Evolutionary conservation across 1,140 invertebrate species (phyloP).

Genomic region (Drosophila repletoides): DNA sequence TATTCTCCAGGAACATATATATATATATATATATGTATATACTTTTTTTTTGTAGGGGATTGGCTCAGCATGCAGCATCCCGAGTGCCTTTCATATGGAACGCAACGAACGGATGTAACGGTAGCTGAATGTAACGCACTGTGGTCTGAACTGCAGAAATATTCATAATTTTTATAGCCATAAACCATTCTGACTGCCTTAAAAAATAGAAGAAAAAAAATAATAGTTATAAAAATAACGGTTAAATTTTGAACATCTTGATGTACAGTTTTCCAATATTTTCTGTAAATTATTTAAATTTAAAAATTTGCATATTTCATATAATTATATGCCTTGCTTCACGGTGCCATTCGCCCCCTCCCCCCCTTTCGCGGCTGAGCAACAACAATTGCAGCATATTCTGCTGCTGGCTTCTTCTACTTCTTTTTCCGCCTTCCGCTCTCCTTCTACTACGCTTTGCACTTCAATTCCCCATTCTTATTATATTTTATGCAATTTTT

Average conservation of each 20-base stretch:
- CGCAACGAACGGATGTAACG: conserved; percentile 34
- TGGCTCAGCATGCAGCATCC: conserved; percentile 1
- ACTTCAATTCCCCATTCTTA: conserved; percentile 40
- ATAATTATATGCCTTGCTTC: too few relatives aligned
- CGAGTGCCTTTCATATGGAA: conserved; percentile 22
- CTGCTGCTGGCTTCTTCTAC: conserved; percentile 4
- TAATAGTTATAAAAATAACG: too few relatives aligned
- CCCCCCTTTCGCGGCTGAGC: neutral
- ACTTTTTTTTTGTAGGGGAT: neutral
- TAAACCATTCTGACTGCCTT: neutral
- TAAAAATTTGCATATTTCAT: too few relatives aligned
- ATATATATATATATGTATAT: conserved; percentile 33
- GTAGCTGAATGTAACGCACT: conserved; percentile 14
- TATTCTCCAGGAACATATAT: conserved; percentile 24
- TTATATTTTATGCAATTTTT: conserved; percentile 72
- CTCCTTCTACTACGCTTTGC: conserved; percentile 35
- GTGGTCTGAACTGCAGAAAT: conserved; percentile 1
- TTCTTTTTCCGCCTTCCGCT: conserved; percentile 14
- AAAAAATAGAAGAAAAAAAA: too few relatives aligned
- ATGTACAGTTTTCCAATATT: too few relatives aligned
- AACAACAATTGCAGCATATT: conserved; percentile 25
- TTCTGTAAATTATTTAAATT: too few relatives aligned
- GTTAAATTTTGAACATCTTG: too few relatives aligned
- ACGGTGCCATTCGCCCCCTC: too few relatives aligned
- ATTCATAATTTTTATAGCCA: too few relatives aligned